Evolutionary conservation across 2,888 invertebrate species (phyloP), one percentile per base, ranked within the genome.

Genomic region (Kuschelorhynchus macadamiae): DNA sequence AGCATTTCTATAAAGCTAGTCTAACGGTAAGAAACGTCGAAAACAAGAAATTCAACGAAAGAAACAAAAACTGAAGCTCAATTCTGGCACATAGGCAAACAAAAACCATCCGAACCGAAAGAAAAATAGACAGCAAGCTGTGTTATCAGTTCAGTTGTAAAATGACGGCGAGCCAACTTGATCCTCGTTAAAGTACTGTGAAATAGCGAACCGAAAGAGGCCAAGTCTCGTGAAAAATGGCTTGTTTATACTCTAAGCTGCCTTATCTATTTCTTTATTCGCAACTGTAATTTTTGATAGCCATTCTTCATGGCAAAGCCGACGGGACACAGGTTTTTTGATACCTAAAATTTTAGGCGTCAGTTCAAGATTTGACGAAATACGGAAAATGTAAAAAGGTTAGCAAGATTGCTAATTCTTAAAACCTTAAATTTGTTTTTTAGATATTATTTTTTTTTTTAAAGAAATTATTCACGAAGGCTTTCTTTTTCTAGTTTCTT

Each of bases 181-280:
- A 70, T 66, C 66, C 66, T 66, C 66, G 69, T 70, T 71, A 70
- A 70, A 70, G 65, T 70, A 70, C 66, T 70, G 68, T 59, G 70
- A 70, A 70, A 66, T 70, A 61, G 70, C 56, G 57, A 62, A 52
- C 36, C 59, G 68, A 68, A 68, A 63, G 63, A 52, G 70, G 50
- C 62, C 62, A 50, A 62, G 57, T 74, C 75, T 65, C 73, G 77
- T 78, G 78, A 81, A 79, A 80, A 81, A 81, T 81, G 80, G 76
- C 79, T 80, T 81, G 81, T 79, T 78, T 78, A 78, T 77, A 77
- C 75, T 78, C 74, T 70, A 72, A 76, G 72, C 72, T 64, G 75
- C 71, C 77, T 79, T 80, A 80, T 80, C 80, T 79, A 75, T 76
- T 78, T 77, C 77, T 76, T 78, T 77, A 78, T 77, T 75, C 77